phyloP scores from a whole-genome alignment of 2,113 vertebrate genomes.

The Eudyptes chrysolophus region DNA sequence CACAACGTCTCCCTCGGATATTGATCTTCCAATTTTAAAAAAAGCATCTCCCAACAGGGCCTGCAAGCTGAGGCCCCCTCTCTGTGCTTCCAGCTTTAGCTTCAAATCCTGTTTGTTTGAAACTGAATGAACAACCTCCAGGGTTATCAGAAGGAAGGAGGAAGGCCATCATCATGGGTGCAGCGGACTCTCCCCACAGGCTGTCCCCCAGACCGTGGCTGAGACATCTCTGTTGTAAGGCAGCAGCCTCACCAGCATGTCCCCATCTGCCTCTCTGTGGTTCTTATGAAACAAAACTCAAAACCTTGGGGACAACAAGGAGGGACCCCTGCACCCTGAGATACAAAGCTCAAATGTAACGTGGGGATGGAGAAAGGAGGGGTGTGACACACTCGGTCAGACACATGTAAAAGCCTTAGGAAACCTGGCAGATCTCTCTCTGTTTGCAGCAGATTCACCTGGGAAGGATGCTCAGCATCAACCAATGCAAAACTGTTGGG shows the following conservation, averaged over 20 bases:
- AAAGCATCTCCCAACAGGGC: background rate
- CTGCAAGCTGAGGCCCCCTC: background rate
- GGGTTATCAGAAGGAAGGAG: background rate
- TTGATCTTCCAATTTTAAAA: background rate
- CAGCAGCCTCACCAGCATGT: background rate
- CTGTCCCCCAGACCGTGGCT: background rate
- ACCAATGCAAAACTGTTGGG: background rate
- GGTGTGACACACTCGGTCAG: background rate
- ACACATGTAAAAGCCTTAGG: background rate
- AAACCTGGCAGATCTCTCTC: background rate
- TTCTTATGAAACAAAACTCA: background rate
- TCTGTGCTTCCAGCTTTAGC: background rate
- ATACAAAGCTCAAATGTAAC: background rate
- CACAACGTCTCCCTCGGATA: background rate
- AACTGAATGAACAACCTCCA: background rate
- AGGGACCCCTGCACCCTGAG: background rate
- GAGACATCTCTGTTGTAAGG: background rate
- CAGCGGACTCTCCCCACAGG: rapidly evolving
- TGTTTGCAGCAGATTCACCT: background rate
- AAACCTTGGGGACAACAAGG: background rate
- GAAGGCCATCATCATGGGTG: background rate
- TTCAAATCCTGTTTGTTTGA: background rate
- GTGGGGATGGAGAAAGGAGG: background rate
- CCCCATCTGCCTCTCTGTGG: background rate
- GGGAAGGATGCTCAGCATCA: background rate